Evolutionary conservation across 2,797 vertebrate species (phyloP), one percentile per base, ranked within the genome.

Genomic region (Cichlasoma orientale): DNA sequence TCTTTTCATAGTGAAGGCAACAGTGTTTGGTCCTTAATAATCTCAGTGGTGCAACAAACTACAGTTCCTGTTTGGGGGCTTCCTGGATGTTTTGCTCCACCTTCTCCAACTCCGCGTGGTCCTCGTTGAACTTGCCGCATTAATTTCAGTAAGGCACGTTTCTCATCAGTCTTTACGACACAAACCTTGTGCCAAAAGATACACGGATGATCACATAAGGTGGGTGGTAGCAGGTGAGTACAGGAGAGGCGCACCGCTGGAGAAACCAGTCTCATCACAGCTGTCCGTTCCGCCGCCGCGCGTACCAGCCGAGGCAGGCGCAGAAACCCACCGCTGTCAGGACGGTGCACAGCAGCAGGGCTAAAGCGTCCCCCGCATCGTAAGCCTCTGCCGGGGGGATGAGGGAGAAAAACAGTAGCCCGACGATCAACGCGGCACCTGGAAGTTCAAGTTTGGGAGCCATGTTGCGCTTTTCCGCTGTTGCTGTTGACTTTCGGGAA

Each of bases 291-390:
- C 96, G 94, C 85, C 90, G 96, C 84, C 98, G 95, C 5, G 98
- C 95, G 33, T 99, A 99, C 87, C 97, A 96, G 54, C 98, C 98
- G 25, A 99, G 92, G 77, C 95, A 97, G 80, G 95, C 97, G 80
- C 98, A 99, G 66, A 98, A 92, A 2, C 97, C 97, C 2, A 97
- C 77, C 18, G 96, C 74, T 9, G 95, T 92, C 72, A 99, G 56
- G 57, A 95, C 56, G 4, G 96, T 90, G 41, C 95, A 95, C n/a
- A 98, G 75, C 10, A 99, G 89, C 69, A 98, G 93, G 12, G 97
- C 97, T 1, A 97, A 68, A 0, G 95, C 96, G 83, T 99, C 97
- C 27, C 97, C 98, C 0, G 95, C 88, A 1, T 98, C 98, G 84
- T 97, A 93, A 25, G 97, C 98, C 91, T 97, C 95, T 21, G 79